These are phyloP conservation scores for Lydus trimaculatus DNA, from an alignment of 2,888 invertebrate genomes.

Conservation along the genomic window DNA sequence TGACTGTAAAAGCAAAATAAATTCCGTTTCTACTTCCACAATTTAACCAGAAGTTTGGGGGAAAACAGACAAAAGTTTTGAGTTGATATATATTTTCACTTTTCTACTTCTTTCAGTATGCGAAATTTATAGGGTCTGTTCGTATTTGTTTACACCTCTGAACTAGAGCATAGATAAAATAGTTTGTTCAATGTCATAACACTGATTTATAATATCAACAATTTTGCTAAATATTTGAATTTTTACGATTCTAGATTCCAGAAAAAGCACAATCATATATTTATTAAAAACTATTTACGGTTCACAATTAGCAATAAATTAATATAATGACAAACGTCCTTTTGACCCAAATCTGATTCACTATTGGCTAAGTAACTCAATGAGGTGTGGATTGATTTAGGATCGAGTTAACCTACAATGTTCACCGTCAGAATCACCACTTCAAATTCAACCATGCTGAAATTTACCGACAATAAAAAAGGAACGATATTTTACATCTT, in stretches of 20 bases:
- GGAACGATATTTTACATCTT: neutral
- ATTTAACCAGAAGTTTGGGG: conserved; percentile 23
- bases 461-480: conserved; percentile 9
- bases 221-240: conserved; percentile 22
- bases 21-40: conserved; percentile 28
- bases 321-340: conserved; percentile 27
- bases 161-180: conserved; percentile 31
- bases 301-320: conserved; percentile 30
- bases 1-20: conserved; percentile 26
- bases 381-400: conserved; percentile 33
- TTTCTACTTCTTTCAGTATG: conserved; percentile 22
- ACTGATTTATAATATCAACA: conserved; percentile 32
- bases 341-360: conserved; percentile 30
- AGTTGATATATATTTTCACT: conserved; percentile 27
- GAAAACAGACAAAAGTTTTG: conserved; percentile 29
- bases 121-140: conserved; percentile 38
- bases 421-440: conserved; percentile 16
- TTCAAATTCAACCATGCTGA: conserved; percentile 8
- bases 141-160: conserved; percentile 41
- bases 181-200: conserved; percentile 29
- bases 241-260: conserved; percentile 28
- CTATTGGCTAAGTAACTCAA: conserved; percentile 26
- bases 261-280: no score
- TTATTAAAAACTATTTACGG: no score
- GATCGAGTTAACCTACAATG: conserved; percentile 22